Percentiles rank a stretch among this genome's conserved stretches.
These are phyloP conservation scores for Lepus americanus DNA, from an alignment of 2,113 vertebrate species.

Conservation along the genomic window DNA sequence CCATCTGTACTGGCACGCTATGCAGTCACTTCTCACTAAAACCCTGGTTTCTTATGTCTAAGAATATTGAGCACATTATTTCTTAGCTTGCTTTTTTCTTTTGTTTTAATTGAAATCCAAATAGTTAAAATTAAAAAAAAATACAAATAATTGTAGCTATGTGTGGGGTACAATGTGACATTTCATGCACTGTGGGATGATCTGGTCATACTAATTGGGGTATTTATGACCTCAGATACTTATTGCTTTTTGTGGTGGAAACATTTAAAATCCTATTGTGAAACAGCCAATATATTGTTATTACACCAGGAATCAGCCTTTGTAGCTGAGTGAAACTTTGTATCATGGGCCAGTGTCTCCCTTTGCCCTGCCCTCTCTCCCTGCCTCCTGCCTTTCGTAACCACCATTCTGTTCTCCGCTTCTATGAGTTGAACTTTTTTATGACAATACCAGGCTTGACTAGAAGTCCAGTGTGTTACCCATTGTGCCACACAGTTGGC, in stretches of 20 bases:
- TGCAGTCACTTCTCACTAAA: neutral
- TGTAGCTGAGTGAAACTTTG: neutral
- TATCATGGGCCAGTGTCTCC: neutral
- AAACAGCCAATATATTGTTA: neutral
- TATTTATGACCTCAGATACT: too few species aligned
- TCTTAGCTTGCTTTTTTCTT: neutral
- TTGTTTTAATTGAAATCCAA: neutral
- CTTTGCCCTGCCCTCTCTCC: neutral
- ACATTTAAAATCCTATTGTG: neutral
- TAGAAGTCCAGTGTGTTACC: too few species aligned
- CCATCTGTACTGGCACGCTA: neutral
- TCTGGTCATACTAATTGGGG: too few species aligned
- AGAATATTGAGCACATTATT: conserved; percentile 22
- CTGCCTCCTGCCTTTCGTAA: neutral
- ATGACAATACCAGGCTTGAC: too few species aligned
- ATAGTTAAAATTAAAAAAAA: too few species aligned
- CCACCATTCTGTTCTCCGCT: neutral
- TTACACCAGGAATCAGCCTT: neutral
- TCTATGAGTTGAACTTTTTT: neutral
- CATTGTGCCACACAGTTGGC: too few species aligned
- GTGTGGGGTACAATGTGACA: too few species aligned
- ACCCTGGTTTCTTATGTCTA: neutral
- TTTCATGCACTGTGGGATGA: too few species aligned
- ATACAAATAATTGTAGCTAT: too few species aligned
- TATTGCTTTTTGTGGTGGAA: too few species aligned